A percentile compares a stretch with the other conserved stretches of the same genome.
Evolutionary conservation across 2,797 vertebrate genomes (phyloP).

Genomic region (Enteromius fasciolatus): DNA sequence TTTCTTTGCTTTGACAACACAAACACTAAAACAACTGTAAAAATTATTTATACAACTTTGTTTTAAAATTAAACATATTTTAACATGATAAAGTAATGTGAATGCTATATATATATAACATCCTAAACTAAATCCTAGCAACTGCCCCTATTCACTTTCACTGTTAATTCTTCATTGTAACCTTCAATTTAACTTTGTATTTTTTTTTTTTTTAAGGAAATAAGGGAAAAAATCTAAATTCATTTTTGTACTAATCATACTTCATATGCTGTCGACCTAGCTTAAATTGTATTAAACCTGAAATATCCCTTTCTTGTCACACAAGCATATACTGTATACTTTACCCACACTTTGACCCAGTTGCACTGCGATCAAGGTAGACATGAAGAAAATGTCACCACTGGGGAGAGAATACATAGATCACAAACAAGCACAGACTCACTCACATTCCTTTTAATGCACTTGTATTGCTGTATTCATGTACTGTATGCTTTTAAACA

Average conservation of each 20-base stretch:
- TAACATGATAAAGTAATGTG: not conserved
- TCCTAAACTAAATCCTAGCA: not conserved
- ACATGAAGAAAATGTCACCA: constrained; percentile 48
- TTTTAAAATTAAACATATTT: not conserved
- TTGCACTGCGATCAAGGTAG: constrained; percentile 40
- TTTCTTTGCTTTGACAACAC: not conserved
- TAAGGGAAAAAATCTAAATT: not conserved
- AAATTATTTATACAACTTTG: not conserved
- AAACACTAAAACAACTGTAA: not conserved
- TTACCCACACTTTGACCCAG: constrained; percentile 29
- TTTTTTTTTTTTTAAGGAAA: not conserved
- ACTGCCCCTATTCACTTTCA: not conserved
- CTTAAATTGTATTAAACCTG: not conserved
- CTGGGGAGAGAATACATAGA: constrained; percentile 29
- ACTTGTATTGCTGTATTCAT: constrained; percentile 11
- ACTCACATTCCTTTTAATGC: constrained; percentile 20
- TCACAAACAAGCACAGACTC: constrained; percentile 27
- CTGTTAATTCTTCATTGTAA: not conserved
- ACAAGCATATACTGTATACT: constrained; percentile 39
- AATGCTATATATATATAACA: not conserved
- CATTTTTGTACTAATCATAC: not conserved
- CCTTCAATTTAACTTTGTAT: not conserved
- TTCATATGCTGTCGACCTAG: not conserved
- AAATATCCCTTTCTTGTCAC: constrained; percentile 3
- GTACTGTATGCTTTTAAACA: constrained; percentile 26